A percentile compares a stretch with the other conserved stretches of the same genome.
phyloP scores from a whole-genome alignment of 2,797 vertebrate genomes.

The Sylvilagus floridanus region DNA sequence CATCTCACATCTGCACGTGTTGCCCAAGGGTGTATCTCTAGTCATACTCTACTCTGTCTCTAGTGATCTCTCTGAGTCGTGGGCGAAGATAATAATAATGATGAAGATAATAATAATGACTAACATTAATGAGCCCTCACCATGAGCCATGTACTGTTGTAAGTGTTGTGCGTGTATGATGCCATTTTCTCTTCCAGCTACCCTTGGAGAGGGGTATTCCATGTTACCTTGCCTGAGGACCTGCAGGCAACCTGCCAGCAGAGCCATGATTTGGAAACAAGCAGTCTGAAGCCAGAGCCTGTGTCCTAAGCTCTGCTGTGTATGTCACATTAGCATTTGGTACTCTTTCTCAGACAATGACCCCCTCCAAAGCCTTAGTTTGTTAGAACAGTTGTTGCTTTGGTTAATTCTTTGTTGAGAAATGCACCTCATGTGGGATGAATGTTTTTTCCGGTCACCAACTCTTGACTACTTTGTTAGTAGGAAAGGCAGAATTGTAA shows the following conservation, averaged over 20 bases:
- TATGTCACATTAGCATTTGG: neutral
- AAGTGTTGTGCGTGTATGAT: neutral
- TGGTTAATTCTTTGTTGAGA: conserved; percentile 12
- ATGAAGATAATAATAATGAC: neutral
- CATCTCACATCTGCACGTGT: neutral
- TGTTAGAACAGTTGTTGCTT: neutral
- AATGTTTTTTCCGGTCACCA: neutral
- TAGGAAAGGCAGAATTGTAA: neutral
- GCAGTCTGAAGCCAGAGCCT: neutral
- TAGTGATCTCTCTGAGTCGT: neutral
- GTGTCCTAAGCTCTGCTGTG: neutral
- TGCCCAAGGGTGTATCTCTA: neutral
- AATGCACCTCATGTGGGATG: neutral
- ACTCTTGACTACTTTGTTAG: neutral
- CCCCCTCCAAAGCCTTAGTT: neutral
- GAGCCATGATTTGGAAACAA: neutral
- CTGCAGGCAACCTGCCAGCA: neutral
- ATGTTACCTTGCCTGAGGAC: neutral
- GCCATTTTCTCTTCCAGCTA: neutral
- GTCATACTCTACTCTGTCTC: neutral
- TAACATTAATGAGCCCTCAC: neutral
- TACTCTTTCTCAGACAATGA: neutral
- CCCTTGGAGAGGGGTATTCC: neutral
- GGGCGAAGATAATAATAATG: neutral
- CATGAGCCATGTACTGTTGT: neutral